Evolutionary conservation across 1,140 invertebrate genomes (phyloP).

Genomic region (Colletes gigas): DNA sequence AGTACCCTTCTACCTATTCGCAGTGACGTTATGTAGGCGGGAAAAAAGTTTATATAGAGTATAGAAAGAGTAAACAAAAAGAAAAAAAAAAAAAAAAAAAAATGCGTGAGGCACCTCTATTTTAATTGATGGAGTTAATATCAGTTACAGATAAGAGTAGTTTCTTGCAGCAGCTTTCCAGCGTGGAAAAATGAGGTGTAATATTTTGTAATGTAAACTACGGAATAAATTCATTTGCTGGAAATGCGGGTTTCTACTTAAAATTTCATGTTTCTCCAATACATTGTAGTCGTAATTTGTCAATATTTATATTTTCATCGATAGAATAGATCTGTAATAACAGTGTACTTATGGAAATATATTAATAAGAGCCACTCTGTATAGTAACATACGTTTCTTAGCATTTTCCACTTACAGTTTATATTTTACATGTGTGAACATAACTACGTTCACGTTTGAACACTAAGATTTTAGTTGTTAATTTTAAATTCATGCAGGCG

Average conservation of each 20-base stretch:
- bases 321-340: conserved; percentile 50
- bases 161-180: conserved; percentile 30
- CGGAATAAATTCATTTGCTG: conserved; percentile 55
- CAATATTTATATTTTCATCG: conserved; percentile 53
- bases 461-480: background rate
- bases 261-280: conserved; percentile 31
- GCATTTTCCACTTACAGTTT: conserved; percentile 5
- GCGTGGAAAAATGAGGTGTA: conserved; percentile 36
- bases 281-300: conserved; percentile 29
- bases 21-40: conserved; percentile 15
- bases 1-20: conserved; percentile 26
- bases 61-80: conserved; percentile 31
- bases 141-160: conserved; percentile 13
- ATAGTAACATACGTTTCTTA: conserved; percentile 22
- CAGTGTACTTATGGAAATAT: conserved; percentile 54
- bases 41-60: conserved; percentile 51
- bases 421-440: background rate
- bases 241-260: conserved; percentile 59
- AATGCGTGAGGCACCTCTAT: conserved; percentile 33
- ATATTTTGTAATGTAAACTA: conserved; percentile 59
- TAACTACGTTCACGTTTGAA: background rate
- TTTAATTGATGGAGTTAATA: conserved; percentile 44
- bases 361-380: conserved; percentile 39
- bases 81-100: background rate
- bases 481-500: background rate